Conservation (phyloP, 2,888 invertebrate species). For the Julus scandinavius region DNA sequence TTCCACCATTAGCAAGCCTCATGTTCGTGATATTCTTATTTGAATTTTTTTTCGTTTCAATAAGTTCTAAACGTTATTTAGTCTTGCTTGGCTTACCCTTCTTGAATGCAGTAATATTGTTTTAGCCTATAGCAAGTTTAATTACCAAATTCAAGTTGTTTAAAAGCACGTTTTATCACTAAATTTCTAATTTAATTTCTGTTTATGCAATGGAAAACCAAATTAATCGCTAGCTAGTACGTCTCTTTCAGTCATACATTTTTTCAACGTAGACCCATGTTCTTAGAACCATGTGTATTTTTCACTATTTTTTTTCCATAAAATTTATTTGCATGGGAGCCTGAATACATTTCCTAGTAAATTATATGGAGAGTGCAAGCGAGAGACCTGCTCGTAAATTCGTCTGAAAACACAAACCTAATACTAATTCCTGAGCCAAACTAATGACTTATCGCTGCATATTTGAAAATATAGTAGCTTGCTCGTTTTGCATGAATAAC, state of each 20-base stretch:
- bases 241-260: not conserved
- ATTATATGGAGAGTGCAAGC: not conserved
- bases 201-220: not conserved
- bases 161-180: not conserved
- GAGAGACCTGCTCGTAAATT: not conserved
- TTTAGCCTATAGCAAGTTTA: not conserved
- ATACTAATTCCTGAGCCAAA: not conserved
- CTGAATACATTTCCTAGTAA: not conserved
- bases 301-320: not conserved
- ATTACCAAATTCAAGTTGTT: not conserved
- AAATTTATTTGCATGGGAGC: conserved; percentile 13
- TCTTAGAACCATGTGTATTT: not conserved
- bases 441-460: conserved; percentile 26
- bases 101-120: not conserved
- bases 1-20: not conserved
- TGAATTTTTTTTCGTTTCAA: not conserved
- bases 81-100: no score
- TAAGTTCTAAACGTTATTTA: not conserved
- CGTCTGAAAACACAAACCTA: not conserved
- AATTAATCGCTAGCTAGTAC: conserved; percentile 23
- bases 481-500: conserved; percentile 22
- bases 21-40: not conserved
- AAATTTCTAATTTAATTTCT: conserved; percentile 39
- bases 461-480: not conserved
- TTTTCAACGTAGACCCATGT: not conserved